Evolutionary conservation across 2,797 vertebrate genomes (phyloP), one percentile per base, ranked within the genome.

Genomic region (Taenioides sp.): DNA sequence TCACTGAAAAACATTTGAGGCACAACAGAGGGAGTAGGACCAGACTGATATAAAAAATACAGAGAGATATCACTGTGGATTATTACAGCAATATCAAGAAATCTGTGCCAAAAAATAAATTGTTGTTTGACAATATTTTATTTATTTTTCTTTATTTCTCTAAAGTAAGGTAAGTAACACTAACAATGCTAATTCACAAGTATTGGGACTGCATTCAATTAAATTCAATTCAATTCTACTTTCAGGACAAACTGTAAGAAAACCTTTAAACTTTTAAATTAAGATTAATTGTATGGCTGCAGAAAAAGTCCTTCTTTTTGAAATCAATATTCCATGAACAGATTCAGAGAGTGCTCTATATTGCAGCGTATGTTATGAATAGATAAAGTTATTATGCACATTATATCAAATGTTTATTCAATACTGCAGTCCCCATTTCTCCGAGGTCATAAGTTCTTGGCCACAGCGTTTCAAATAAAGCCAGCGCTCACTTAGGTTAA

Each of bases 291-390:
- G 20, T 54, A 22, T 54, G 52, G n/a, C n/a, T 54, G 52, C 20
- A 10, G 20, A 54, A 54, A 54, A n/a, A 54, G 16, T 50, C 17
- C 20, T 20, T 50, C 18, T 50, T 50, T 50, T 50, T 50, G 18
- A 20, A 18, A 20, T 50, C 1, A 18, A 55, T 55, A 23, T 55
- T 55, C 54, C 80, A 31, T 37, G 34, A 37, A 37, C 34, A 37
- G 34, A 37, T 37, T 1, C 34, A 37, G 31, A 70, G 76, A 72
- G 61, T 68, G 67, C 57, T 77, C 73, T 77, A 59, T 71, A 68
- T 81, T 81, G 79, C 31, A 63, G 73, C 40, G 71, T 1, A 18
- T 81, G 78, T 73, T 65, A 55, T 72, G 59, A 22, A 9, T 59
- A 71, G 55, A 57, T 68, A 71, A 68, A 70, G 49, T 37, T 9